Evolutionary conservation across 2,888 invertebrate genomes (phyloP).

Genomic region (Metellina segmentata): DNA sequence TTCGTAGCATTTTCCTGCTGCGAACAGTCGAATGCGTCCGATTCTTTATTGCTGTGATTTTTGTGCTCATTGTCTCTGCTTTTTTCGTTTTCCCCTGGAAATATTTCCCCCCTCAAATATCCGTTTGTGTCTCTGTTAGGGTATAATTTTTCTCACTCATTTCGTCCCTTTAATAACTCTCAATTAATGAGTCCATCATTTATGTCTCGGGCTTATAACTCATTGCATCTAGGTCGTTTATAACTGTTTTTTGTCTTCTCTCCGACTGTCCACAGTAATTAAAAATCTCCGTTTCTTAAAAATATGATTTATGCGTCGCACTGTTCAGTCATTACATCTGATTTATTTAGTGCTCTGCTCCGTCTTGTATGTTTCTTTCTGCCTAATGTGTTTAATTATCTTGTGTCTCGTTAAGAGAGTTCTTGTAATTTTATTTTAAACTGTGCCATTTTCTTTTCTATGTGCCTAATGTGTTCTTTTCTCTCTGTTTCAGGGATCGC

Average conservation of each 20-base stretch:
- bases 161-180: constrained; percentile 19
- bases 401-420: background rate
- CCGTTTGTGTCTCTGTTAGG: background rate
- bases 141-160: background rate
- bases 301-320: no score
- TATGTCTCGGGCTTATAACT: constrained; percentile 15
- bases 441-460: constrained; percentile 15
- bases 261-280: constrained; percentile 14
- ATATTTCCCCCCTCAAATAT: background rate
- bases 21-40: background rate
- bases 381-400: background rate
- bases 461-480: constrained; percentile 29
- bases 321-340: background rate
- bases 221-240: background rate
- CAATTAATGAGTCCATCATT: constrained; percentile 32
- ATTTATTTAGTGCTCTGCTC: background rate
- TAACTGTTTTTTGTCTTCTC: background rate
- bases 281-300: background rate
- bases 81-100: background rate
- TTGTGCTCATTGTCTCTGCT: background rate
- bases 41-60: background rate
- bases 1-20: background rate
- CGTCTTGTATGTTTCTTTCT: background rate
- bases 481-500: constrained; percentile 66
- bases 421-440: constrained; percentile 22